phyloP scores from a whole-genome alignment of 2,113 vertebrate species.

The Pseudopodoces humilis region DNA sequence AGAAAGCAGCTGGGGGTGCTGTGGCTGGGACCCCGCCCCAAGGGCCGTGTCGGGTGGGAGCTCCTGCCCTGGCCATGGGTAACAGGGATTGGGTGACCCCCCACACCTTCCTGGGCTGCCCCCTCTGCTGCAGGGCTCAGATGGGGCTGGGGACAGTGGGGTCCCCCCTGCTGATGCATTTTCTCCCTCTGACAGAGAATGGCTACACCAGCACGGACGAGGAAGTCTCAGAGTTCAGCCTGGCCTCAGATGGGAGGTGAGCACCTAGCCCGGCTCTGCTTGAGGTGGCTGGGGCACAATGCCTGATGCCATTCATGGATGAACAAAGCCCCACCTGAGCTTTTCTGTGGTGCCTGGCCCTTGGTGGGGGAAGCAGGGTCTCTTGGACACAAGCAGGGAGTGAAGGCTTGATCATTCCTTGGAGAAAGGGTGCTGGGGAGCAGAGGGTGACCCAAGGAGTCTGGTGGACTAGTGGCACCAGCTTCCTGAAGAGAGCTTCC shows the following conservation, averaged over 20 bases:
- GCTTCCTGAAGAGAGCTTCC: background rate
- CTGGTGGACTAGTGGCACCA: background rate
- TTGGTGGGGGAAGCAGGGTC: background rate
- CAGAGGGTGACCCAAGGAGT: background rate
- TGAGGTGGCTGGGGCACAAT: background rate
- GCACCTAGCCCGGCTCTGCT: conserved; percentile 9
- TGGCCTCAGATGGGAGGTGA: conserved; percentile 91
- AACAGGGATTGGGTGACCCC: fast-evolving
- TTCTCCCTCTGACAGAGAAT: conserved; percentile 78
- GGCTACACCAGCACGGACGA: conserved; percentile 94
- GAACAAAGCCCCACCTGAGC: background rate
- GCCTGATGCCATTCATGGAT: background rate
- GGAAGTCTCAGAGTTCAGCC: conserved; percentile 91
- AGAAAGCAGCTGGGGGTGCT: background rate
- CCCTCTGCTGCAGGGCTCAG: fast-evolving
- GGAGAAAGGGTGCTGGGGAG: background rate
- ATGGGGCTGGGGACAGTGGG: fast-evolving
- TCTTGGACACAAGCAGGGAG: background rate
- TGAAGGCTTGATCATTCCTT: background rate
- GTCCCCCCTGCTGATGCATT: background rate
- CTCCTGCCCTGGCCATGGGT: fast-evolving
- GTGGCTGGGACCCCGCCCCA: background rate
- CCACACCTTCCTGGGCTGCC: background rate
- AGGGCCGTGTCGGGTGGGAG: fast-evolving
- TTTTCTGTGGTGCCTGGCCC: background rate